A percentile compares a stretch with the other conserved stretches of the same genome.
phyloP scores from a whole-genome alignment of 2,888 invertebrate genomes.

The Dilophus febrilis region DNA sequence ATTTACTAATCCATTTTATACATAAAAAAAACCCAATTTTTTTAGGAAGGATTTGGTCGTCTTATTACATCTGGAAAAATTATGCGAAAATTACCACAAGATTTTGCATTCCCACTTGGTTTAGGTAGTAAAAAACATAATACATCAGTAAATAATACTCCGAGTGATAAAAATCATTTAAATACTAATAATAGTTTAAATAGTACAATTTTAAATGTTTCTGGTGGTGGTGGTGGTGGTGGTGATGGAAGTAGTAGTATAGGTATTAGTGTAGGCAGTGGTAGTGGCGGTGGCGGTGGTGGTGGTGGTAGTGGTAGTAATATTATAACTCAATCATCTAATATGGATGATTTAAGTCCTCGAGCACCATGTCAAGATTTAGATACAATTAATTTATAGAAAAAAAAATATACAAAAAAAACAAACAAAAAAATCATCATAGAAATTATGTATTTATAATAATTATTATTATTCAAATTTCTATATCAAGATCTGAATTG shows the following conservation, averaged over 20 bases:
- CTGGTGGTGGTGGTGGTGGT: constrained; percentile 15
- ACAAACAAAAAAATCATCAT: too few relatives aligned
- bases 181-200: constrained; percentile 5
- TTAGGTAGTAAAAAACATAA: constrained; percentile 31
- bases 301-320: constrained; percentile 13
- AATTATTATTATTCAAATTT: too few relatives aligned
- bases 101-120: constrained; percentile 54
- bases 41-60: constrained; percentile 86
- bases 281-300: constrained; percentile 14
- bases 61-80: constrained; percentile 95
- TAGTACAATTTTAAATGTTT: constrained; percentile 10
- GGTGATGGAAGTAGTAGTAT: constrained; percentile 5
- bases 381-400: constrained; percentile 52
- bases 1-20: not conserved
- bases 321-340: constrained; percentile 15
- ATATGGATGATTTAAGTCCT: constrained; percentile 25
- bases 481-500: too few relatives aligned
- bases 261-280: constrained; percentile 21
- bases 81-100: constrained; percentile 74
- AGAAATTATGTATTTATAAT: too few relatives aligned
- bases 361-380: constrained; percentile 55
- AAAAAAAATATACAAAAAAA: too few relatives aligned
- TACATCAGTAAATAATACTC: constrained; percentile 8
- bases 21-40: constrained; percentile 3
- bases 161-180: constrained; percentile 7